Evolutionary conservation across 2,888 invertebrate species (phyloP).

Genomic region (Hyalella azteca): DNA sequence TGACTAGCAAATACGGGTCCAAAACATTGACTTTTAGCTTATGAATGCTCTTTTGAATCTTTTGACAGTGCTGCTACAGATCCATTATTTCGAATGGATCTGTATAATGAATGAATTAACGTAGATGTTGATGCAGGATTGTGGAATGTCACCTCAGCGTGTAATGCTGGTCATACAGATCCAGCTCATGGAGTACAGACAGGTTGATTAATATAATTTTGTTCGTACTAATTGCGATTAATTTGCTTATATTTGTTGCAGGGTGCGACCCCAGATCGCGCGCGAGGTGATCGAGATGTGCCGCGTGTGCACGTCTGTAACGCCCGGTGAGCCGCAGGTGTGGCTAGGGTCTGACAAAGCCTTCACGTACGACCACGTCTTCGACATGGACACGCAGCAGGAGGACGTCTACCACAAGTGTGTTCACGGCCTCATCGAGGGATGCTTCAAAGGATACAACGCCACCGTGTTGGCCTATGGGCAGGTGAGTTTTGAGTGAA

Average conservation of each 20-base stretch:
- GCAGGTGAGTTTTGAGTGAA: conserved; percentile 71
- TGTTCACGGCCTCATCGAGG: conserved; percentile 84
- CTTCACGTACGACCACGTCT: conserved; percentile 96
- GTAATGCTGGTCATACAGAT: too few species aligned
- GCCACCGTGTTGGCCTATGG: conserved; percentile 97
- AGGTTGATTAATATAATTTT: too few species aligned
- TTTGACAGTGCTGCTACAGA: too few species aligned
- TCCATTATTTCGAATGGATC: too few species aligned
- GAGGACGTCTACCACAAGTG: conserved; percentile 80
- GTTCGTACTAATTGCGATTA: too few species aligned
- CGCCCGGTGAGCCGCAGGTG: conserved; percentile 88
- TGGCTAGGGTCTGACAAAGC: conserved; percentile 91
- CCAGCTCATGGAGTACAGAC: conserved; percentile 91
- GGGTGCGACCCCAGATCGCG: conserved; percentile 58
- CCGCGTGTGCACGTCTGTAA: conserved; percentile 87
- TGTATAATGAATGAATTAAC: too few species aligned
- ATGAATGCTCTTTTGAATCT: too few species aligned
- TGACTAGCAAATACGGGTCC: too few species aligned
- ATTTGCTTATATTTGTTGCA: conserved; percentile 42
- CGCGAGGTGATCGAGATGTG: conserved; percentile 93
- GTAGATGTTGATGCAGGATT: too few species aligned
- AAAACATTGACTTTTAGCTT: too few species aligned
- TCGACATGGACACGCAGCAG: conserved; percentile 80
- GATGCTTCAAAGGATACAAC: conserved; percentile 94
- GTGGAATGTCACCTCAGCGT: too few species aligned